These are phyloP conservation scores for Neolamprologus fasciatus DNA, from an alignment of 2,113 vertebrate genomes.

Conservation along the genomic window DNA sequence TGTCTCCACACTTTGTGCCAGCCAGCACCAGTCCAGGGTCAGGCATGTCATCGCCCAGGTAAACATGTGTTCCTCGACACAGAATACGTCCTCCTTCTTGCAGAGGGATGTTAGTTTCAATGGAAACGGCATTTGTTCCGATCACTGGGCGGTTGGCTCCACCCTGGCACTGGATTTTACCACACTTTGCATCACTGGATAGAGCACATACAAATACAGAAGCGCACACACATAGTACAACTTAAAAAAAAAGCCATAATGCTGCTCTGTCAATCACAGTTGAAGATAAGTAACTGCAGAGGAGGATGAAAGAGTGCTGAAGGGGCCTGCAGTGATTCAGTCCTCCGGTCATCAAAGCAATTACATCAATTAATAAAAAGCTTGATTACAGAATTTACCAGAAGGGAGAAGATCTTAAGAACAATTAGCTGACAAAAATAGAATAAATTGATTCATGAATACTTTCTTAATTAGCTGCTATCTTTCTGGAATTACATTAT, in stretches of 20 bases:
- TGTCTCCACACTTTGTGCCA: constrained; percentile 91
- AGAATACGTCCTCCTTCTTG: constrained; percentile 91
- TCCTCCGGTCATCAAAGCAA: constrained; percentile 54
- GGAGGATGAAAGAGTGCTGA: constrained; percentile 5
- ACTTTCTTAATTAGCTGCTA: constrained; percentile 39
- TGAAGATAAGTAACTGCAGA: not conserved
- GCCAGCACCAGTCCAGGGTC: constrained; percentile 93
- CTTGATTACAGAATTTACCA: constrained; percentile 50
- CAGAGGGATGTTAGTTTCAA: constrained; percentile 96
- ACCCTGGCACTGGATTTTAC: constrained; percentile 97
- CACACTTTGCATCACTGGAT: constrained; percentile 91
- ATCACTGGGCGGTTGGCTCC: constrained; percentile 94
- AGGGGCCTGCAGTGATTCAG: not conserved
- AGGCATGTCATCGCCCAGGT: constrained; percentile 94
- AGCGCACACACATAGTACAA: not conserved
- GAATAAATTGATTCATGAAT: constrained; percentile 41
- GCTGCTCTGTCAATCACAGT: not conserved
- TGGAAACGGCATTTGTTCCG: constrained; percentile 96
- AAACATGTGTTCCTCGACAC: constrained; percentile 96
- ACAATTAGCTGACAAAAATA: constrained; percentile 52
- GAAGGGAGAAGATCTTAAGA: constrained; percentile 30
- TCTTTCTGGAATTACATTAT: constrained; percentile 23
- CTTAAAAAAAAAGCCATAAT: not conserved
- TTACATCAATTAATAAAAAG: constrained; percentile 56
- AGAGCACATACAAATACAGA: not conserved